Conservation (phyloP, 64 coral and sea anemone species). For the Stylophora pistillata region DNA sequence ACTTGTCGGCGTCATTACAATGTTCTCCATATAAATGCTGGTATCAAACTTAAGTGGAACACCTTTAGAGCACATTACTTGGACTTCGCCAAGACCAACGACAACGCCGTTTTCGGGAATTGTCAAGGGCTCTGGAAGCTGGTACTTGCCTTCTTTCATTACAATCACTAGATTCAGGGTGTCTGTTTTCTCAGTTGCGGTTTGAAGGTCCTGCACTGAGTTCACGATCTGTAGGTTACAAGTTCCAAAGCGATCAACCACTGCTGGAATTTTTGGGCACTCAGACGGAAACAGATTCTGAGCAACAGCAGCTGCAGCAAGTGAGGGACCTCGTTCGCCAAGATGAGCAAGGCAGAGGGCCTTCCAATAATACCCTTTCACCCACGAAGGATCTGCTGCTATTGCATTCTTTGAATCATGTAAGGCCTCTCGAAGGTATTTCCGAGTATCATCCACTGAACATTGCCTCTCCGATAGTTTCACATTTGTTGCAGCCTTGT, state of each 20-base stretch:
- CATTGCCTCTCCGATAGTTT: not conserved
- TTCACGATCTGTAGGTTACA: not conserved
- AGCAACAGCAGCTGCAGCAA: not conserved
- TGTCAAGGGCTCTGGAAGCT: not conserved
- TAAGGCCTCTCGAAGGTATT: not conserved
- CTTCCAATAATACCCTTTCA: constrained; percentile 1
- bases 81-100: not conserved
- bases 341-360: not conserved
- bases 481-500: not conserved
- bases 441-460: not conserved
- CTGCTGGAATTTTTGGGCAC: not conserved
- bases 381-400: not conserved
- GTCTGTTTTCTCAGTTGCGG: not conserved
- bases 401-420: not conserved
- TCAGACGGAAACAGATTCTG: not conserved
- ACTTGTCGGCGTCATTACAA: not conserved
- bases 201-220: not conserved
- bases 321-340: not conserved
- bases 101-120: not conserved
- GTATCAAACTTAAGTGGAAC: not conserved
- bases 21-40: constrained; percentile 9
- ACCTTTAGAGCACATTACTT: not conserved
- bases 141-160: not conserved
- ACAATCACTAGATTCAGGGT: not conserved
- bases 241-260: not conserved